Base-by-base conservation (phyloP, 2,797 vertebrate species). In the Apogon talboti region DNA sequence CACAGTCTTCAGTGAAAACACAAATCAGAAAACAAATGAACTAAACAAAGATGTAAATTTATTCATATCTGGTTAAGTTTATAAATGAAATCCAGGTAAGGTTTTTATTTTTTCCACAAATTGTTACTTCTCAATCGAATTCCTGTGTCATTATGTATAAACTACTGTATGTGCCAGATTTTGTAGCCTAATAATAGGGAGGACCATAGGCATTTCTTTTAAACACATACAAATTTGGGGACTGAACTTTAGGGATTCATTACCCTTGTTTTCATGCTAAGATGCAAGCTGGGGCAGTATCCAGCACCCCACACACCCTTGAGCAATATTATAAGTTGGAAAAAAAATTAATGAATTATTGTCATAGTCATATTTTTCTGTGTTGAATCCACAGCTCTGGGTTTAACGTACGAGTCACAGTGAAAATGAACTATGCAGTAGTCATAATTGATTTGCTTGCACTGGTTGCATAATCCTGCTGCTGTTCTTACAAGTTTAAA, bases 11-110 rank as follows among this genome's bases (percentile, higher is more conserved):
- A 6, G 24, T 28, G 24, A 28, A 28, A 28, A 28, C 24, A 28
- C 24, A 28, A 28, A 28, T 28, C 24, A 28, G 4, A 3, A 6
- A 5, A 28, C 24, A 28, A 28, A 21, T 21, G 52, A 60, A 58
- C 55, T 21, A 28, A 70, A 21, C 18, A 71, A 12, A 61, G 47
- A 69, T 53, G 64, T 49, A 14, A 28, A 28, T 53, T 62, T 50
- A 59, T 71, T 67, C 33, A 71, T n/a, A 28, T 60, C 55, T 41
- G n/a, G 16, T 35, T 54, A 21, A 21, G 7, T 51, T 52, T n/a
- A 48, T 62, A 41, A 60, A 44, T 43, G 30, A 76, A 74, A 64
- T 49, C 15, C 60, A 78, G 82, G 71, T 63, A 78, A 66, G 41
- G 53, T 72, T 16, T 68, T 42, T 16, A 40, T 30, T 58, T 54